phyloP scores from a whole-genome alignment of 2,113 vertebrate genomes.

The Rhinopithecus roxellana region DNA sequence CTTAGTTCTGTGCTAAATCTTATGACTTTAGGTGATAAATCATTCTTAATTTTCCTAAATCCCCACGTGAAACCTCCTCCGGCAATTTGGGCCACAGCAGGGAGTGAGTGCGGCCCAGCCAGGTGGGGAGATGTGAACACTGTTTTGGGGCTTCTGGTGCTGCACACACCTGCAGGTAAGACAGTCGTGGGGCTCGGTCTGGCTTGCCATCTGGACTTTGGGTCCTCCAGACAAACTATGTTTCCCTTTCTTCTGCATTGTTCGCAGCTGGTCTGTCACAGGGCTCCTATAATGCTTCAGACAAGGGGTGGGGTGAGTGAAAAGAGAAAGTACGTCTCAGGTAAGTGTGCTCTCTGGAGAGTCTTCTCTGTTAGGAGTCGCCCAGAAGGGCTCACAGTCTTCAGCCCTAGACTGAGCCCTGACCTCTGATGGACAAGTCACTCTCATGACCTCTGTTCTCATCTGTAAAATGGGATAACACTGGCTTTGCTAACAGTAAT shows the following conservation, averaged over 20 bases:
- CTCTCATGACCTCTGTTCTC: not conserved
- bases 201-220: not conserved
- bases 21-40: not conserved
- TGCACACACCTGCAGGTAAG: not conserved
- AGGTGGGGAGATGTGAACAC: not conserved
- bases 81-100: not conserved
- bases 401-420: not conserved
- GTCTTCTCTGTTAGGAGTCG: not conserved
- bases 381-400: not conserved
- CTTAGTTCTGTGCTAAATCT: not conserved
- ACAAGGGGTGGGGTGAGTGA: not conserved
- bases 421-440: not conserved
- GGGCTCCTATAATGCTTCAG: not conserved
- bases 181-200: not conserved
- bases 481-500: not conserved
- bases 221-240: not conserved
- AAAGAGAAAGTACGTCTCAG: not conserved
- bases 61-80: not conserved
- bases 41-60: not conserved
- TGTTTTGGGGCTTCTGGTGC: not conserved
- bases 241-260: not conserved
- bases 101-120: not conserved
- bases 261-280: not conserved
- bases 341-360: not conserved
- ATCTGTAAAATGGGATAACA: not conserved